phyloP scores from a whole-genome alignment of 2,888 invertebrate species.

The Tillus elongatus region DNA sequence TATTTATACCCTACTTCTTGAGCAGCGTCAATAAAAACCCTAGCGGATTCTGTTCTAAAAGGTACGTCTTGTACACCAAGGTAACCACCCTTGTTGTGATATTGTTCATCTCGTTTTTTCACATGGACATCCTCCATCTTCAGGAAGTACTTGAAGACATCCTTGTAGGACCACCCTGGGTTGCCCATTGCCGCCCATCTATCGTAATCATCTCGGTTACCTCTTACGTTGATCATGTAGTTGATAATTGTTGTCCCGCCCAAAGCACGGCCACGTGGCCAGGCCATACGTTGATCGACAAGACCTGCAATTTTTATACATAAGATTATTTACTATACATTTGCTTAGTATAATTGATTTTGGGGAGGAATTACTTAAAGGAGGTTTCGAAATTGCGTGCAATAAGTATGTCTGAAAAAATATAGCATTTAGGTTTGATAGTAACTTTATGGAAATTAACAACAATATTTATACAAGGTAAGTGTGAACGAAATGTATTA shows the following conservation, averaged over 20 bases:
- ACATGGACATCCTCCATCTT: constrained; percentile 38
- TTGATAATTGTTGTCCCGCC: constrained; percentile 44
- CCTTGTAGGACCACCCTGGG: constrained; percentile 46
- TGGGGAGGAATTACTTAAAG: too few species aligned
- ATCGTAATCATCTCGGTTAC: constrained; percentile 61
- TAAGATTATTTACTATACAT: too few species aligned
- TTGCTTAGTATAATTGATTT: too few species aligned
- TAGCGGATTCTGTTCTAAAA: constrained; percentile 41
- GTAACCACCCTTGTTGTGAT: constrained; percentile 36
- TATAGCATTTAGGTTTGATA: too few species aligned
- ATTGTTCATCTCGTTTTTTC: constrained; percentile 32
- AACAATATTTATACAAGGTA: too few species aligned
- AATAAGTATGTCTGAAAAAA: too few species aligned
- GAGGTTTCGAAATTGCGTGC: too few species aligned
- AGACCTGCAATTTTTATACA: constrained; percentile 36
- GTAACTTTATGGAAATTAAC: too few species aligned
- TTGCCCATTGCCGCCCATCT: constrained; percentile 51
- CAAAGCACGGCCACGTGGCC: constrained; percentile 50
- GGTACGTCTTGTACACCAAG: constrained; percentile 39
- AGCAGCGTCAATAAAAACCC: constrained; percentile 53
- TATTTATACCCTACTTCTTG: constrained; percentile 56
- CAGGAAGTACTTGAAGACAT: constrained; percentile 41
- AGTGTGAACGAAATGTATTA: too few species aligned
- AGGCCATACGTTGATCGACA: constrained; percentile 37
- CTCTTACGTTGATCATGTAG: constrained; percentile 51